phyloP scores from a whole-genome alignment of 2,888 invertebrate species.

The Alloplasta piceator region DNA sequence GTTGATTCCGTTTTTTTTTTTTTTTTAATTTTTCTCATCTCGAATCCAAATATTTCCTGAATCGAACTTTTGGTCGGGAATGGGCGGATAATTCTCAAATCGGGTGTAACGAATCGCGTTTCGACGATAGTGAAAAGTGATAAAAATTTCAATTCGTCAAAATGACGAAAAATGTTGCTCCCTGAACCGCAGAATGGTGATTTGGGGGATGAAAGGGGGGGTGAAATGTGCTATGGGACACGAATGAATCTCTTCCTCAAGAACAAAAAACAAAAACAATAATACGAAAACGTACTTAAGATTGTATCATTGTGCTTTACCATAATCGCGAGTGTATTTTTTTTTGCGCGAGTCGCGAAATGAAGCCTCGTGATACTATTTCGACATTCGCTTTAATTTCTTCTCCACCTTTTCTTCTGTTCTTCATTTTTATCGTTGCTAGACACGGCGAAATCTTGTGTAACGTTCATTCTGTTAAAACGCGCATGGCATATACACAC shows the following conservation, averaged over 20 bases:
- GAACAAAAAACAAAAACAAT: constrained; percentile 28
- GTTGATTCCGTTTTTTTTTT: no score
- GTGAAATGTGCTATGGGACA: neutral
- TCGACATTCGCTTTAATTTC: constrained; percentile 37
- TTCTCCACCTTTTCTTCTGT: constrained; percentile 12
- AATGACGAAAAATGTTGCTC: neutral
- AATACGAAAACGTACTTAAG: constrained; percentile 52
- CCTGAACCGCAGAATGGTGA: no score
- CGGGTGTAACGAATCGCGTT: no score
- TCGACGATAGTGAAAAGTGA: neutral
- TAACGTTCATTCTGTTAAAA: constrained; percentile 37
- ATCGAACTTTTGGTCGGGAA: no score
- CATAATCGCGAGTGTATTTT: constrained; percentile 44
- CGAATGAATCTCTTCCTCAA: constrained; percentile 56
- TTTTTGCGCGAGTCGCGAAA: constrained; percentile 27
- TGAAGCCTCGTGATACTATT: constrained; percentile 20
- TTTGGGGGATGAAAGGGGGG: no score
- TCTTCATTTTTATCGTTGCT: constrained; percentile 5
- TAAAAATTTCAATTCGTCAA: neutral
- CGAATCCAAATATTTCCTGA: no score
- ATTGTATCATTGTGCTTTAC: constrained; percentile 53
- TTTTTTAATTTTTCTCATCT: no score
- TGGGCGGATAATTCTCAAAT: no score
- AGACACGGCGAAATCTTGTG: constrained; percentile 3
- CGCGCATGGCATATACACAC: constrained; percentile 23